These are phyloP conservation scores for Stenichneumon culpator DNA, from an alignment of 2,888 invertebrate species.

Conservation along the genomic window DNA sequence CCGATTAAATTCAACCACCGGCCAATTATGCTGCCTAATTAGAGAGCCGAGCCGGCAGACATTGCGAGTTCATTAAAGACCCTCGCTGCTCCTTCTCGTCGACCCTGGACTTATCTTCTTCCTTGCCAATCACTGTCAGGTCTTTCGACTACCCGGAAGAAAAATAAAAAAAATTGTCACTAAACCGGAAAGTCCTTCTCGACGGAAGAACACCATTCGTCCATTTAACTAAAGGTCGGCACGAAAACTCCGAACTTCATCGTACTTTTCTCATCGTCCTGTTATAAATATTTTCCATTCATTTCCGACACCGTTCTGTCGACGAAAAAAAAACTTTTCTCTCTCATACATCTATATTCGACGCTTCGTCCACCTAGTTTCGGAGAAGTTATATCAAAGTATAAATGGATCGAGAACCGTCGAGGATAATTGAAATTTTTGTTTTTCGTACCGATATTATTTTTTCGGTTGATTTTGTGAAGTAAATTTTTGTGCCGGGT, in stretches of 20 bases:
- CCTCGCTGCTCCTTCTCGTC: neutral
- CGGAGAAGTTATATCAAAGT: neutral
- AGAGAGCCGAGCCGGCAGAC: constrained; percentile 48
- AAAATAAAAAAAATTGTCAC: neutral
- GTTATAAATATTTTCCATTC: neutral
- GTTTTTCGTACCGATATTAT: neutral
- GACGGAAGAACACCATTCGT: neutral
- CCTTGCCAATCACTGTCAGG: constrained; percentile 48
- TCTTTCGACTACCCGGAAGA: constrained; percentile 21
- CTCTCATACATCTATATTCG: neutral
- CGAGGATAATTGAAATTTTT: neutral
- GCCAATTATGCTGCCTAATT: constrained; percentile 63
- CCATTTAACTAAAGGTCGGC: neutral
- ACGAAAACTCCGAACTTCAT: neutral
- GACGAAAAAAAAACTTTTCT: neutral
- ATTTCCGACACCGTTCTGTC: neutral
- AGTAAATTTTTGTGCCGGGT: neutral
- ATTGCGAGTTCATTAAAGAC: constrained; percentile 60
- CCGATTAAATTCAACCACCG: constrained; percentile 56
- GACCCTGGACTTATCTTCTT: neutral
- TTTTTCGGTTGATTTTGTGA: neutral
- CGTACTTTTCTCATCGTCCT: neutral
- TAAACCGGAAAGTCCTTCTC: neutral
- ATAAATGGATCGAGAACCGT: neutral
- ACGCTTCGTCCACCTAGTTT: neutral